phyloP scores from a whole-genome alignment of 2,888 invertebrate genomes.

The Scaptomyza parva region DNA sequence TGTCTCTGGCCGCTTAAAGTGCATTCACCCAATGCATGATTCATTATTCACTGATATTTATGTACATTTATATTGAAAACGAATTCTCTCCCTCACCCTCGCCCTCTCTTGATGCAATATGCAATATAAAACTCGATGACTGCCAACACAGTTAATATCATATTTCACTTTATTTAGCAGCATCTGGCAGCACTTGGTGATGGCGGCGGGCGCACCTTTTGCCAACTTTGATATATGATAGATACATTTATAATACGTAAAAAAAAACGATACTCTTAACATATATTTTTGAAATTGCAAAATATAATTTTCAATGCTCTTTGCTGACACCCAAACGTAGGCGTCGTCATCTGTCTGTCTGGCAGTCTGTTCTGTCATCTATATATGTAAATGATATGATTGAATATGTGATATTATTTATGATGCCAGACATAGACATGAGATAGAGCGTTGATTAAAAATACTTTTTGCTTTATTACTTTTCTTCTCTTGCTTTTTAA shows the following conservation, averaged over 20 bases:
- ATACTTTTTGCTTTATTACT: too few relatives aligned
- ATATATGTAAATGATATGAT: slow-evolving; percentile 52
- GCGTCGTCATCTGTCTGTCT: slow-evolving; percentile 1
- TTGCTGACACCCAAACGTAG: slow-evolving; percentile 14
- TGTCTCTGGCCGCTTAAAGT: slow-evolving; percentile 28
- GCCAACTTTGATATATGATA: slow-evolving; percentile 58
- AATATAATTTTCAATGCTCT: slow-evolving; percentile 23
- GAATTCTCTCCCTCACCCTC: slow-evolving; percentile 1
- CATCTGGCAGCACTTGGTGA: slow-evolving; percentile 28
- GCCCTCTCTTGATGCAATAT: background rate
- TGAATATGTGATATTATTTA: slow-evolving; percentile 48
- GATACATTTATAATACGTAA: slow-evolving; percentile 42
- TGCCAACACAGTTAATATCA: slow-evolving; percentile 42
- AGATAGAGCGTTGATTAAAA: background rate
- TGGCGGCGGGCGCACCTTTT: slow-evolving; percentile 19
- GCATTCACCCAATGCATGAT: slow-evolving; percentile 37
- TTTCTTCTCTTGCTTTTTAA: too few relatives aligned
- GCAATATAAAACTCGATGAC: slow-evolving; percentile 19
- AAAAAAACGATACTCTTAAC: slow-evolving; percentile 21
- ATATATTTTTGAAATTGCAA: slow-evolving; percentile 49
- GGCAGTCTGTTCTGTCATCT: slow-evolving; percentile 33
- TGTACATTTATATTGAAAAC: slow-evolving; percentile 11
- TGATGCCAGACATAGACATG: slow-evolving; percentile 10
- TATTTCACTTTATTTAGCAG: slow-evolving; percentile 55
- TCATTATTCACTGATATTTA: slow-evolving; percentile 36